Evolutionary conservation across 2,113 vertebrate genomes (phyloP).

Genomic region (Pantherophis guttatus): DNA sequence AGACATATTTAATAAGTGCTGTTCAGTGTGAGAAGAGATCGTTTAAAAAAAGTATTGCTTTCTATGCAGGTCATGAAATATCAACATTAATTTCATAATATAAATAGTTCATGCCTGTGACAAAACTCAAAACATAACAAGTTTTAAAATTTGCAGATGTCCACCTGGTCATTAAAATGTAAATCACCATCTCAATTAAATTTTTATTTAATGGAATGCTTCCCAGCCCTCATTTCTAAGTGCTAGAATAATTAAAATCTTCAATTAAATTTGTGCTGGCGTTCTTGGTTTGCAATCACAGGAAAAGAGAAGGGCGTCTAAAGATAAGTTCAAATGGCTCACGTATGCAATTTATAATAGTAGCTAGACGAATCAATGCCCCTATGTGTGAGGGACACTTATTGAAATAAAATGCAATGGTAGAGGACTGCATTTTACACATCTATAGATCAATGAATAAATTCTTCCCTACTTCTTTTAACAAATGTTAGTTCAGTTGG

Average conservation of each 20-base stretch:
- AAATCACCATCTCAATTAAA: slow-evolving; percentile 41
- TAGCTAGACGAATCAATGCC: slow-evolving; percentile 43
- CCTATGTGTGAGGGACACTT: slow-evolving; percentile 40
- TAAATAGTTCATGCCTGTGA: neutral
- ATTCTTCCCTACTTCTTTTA: slow-evolving; percentile 19
- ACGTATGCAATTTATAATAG: slow-evolving; percentile 51
- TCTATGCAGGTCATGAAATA: neutral
- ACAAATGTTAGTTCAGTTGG: slow-evolving; percentile 21
- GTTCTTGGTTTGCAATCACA: slow-evolving; percentile 24
- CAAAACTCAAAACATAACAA: neutral
- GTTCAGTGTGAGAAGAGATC: neutral
- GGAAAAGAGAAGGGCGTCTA: slow-evolving; percentile 32
- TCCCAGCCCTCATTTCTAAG: slow-evolving; percentile 41
- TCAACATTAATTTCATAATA: neutral
- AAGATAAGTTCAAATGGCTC: slow-evolving; percentile 47
- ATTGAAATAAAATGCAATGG: slow-evolving; percentile 29
- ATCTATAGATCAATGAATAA: slow-evolving; percentile 35
- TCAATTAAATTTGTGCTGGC: slow-evolving; percentile 51
- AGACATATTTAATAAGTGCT: neutral
- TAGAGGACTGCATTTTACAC: slow-evolving; percentile 32
- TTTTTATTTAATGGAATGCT: slow-evolving; percentile 36
- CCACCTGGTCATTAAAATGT: slow-evolving; percentile 47
- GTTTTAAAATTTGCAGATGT: slow-evolving; percentile 28
- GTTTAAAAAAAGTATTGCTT: neutral
- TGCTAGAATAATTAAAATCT: slow-evolving; percentile 52